These are phyloP conservation scores for Silvanus unidentatus DNA, from an alignment of 2,888 invertebrate genomes.

Conservation along the genomic window DNA sequence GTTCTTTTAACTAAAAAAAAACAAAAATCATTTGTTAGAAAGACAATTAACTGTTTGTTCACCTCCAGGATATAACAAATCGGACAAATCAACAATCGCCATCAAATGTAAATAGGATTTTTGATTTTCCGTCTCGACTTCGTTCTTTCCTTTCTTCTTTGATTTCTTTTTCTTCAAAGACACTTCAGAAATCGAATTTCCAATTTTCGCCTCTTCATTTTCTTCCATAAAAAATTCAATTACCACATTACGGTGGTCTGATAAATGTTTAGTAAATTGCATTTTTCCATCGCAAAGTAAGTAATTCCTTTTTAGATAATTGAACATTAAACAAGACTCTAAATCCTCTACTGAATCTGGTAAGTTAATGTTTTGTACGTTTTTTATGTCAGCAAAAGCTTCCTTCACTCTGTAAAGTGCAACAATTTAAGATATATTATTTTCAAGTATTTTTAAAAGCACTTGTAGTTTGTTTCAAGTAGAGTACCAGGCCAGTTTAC, in stretches of 20 bases:
- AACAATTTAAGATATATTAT: too few species aligned
- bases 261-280: conserved; percentile 28
- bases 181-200: neutral
- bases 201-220: conserved; percentile 3
- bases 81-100: conserved; percentile 37
- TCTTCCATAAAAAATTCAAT: too few species aligned
- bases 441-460: too few species aligned
- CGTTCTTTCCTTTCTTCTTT: conserved; percentile 10
- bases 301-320: conserved; percentile 35
- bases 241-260: conserved; percentile 4
- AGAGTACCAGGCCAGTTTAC: too few species aligned
- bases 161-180: conserved; percentile 5
- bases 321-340: conserved; percentile 36
- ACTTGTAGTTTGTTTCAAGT: too few species aligned
- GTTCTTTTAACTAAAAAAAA: conserved; percentile 29
- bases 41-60: conserved; percentile 3
- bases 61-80: conserved; percentile 42
- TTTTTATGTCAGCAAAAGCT: conserved; percentile 27
- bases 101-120: conserved; percentile 38
- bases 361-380: conserved; percentile 25
- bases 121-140: conserved; percentile 11
- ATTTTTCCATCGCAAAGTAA: conserved; percentile 24
- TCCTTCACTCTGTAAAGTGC: neutral
- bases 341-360: conserved; percentile 1
- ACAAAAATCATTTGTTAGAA: conserved; percentile 2